Conservation (phyloP, 2,797 vertebrate genomes). For the Tangara arthus region DNA sequence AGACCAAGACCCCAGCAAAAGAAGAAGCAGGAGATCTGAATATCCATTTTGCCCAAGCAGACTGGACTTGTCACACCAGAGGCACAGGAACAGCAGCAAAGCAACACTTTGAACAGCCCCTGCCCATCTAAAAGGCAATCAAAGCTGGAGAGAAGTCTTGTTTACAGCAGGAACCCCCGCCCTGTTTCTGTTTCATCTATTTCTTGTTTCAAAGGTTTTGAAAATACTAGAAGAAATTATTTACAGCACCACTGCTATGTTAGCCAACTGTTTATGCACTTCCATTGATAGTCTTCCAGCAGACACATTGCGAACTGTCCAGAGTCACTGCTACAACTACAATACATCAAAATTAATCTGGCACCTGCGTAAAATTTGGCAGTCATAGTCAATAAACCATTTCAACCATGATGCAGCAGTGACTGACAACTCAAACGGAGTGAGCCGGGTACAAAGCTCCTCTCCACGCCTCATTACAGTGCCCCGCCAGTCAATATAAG, state of each 20-base stretch:
- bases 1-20: background rate
- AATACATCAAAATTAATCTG: conserved; percentile 70
- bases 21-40: background rate
- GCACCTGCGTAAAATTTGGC: conserved; percentile 70
- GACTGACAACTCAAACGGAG: conserved; percentile 52
- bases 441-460: conserved; percentile 37
- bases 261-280: conserved; percentile 24
- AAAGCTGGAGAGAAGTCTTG: background rate
- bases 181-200: background rate
- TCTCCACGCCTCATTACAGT: conserved; percentile 46
- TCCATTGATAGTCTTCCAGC: conserved; percentile 49
- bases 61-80: background rate
- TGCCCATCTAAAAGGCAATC: background rate
- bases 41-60: background rate
- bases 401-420: conserved; percentile 44
- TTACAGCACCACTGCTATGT: background rate
- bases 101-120: background rate
- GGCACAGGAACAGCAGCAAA: background rate
- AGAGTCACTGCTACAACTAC: conserved; percentile 23
- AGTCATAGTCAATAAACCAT: conserved; percentile 69
- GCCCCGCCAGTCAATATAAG: background rate
- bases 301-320: conserved; percentile 31
- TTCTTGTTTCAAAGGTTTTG: conserved; percentile 6
- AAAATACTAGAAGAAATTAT: conserved; percentile 26
- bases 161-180: background rate